Evolutionary conservation across 1,140 invertebrate genomes (phyloP).

Genomic region (Caerostris darwini): DNA sequence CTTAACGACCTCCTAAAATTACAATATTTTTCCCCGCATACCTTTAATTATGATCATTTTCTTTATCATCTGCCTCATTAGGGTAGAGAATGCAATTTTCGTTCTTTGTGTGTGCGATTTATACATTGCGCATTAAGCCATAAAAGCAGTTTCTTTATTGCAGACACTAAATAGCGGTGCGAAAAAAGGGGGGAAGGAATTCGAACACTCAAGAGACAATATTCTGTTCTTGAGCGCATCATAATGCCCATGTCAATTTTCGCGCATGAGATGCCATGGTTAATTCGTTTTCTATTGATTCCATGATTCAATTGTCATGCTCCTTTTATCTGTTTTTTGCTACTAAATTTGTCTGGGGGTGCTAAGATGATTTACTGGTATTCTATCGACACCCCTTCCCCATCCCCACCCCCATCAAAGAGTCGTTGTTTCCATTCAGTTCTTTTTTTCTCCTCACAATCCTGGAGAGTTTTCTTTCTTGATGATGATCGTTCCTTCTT

Average conservation of each 20-base stretch:
- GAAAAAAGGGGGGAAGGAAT: no score
- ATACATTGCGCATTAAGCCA: background rate
- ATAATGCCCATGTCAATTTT: slow-evolving; percentile 63
- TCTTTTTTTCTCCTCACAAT: background rate
- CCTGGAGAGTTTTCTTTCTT: slow-evolving; percentile 24
- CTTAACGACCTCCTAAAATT: background rate
- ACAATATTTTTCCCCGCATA: slow-evolving; percentile 25
- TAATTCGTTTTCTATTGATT: slow-evolving; percentile 68
- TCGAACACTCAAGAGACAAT: slow-evolving; percentile 15
- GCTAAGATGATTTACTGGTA: slow-evolving; percentile 60
- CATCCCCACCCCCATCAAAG: background rate
- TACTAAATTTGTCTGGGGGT: slow-evolving; percentile 55
- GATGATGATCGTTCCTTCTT: slow-evolving; percentile 54
- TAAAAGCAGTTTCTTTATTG: background rate
- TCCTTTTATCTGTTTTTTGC: slow-evolving; percentile 49
- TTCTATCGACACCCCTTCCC: background rate
- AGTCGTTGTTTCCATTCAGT: background rate
- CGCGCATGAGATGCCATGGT: slow-evolving; percentile 4
- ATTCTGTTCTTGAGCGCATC: slow-evolving; percentile 49
- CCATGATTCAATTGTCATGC: slow-evolving; percentile 52
- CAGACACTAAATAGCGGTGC: background rate
- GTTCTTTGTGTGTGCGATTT: background rate
- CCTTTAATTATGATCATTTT: slow-evolving; percentile 53
- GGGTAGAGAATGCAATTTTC: background rate
- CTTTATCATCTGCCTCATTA: slow-evolving; percentile 47